Base-by-base conservation (phyloP, 2,888 invertebrate species). In the Tetanocera ferruginea region DNA sequence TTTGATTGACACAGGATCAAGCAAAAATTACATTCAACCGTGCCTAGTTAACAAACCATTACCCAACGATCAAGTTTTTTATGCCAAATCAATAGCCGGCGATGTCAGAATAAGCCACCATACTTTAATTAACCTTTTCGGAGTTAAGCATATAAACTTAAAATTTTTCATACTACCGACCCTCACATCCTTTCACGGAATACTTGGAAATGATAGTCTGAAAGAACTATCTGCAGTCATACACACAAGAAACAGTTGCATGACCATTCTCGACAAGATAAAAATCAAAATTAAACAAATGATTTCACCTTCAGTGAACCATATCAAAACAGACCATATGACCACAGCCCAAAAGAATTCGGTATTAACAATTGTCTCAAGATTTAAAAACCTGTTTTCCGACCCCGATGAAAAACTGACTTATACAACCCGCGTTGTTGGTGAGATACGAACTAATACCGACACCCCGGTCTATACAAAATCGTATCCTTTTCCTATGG, bases 1-100 rank as follows among this genome's bases (percentile, higher is more conserved):
- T 34, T 6, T 37, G 37, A 66, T 66, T 17, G 66, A 66, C n/a
- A 66, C 66, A 31, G 37, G 66, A 31, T 66, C 66, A 3, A 66
- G 31, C 37, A 66, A 66, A 66, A 66, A 34, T n/a, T 66, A 66
- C 31, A 43, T 34, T 4, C 3, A n/a, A n/a, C n/a, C n/a, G n/a
- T n/a, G n/a, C n/a, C 5, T n/a, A 9, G 66, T 66, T 19, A 66
- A 37, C 19, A 25, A 43, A 19, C 37, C 66, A 2, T 31, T 31
- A 37, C 28, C 19, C 19, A 66, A 66, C n/a, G 37, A 66, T 11
- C 19, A 37, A 37, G 31, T 34, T 6, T 66, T 62, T 66, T 37
- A 19, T 17, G 37, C 66, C 17, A 66, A 66, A 14, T 66, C 37
- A 25, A 34, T 66, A 37, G n/a, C 31, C 17, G 66, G 66, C 31